Conservation (phyloP, 2,888 invertebrate genomes). For the Polyommatus icarus region DNA sequence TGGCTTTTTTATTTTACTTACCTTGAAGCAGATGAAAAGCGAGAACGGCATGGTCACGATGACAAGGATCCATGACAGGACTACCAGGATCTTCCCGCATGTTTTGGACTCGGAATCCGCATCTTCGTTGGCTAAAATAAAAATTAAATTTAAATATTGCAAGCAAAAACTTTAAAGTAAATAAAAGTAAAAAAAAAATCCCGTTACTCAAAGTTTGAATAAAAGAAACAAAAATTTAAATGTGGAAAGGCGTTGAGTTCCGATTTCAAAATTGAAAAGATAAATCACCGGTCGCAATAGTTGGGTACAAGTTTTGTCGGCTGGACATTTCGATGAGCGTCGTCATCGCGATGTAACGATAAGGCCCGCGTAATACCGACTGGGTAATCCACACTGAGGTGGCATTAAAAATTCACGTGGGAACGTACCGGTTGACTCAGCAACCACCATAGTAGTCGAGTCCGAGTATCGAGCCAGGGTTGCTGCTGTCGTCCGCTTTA, state of each 20-base stretch:
- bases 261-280: conserved; percentile 25
- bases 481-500: conserved; percentile 45
- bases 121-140: conserved; percentile 75
- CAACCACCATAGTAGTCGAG: conserved; percentile 56
- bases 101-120: conserved; percentile 83
- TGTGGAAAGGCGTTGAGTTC: background rate
- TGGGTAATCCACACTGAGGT: conserved; percentile 44
- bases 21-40: conserved; percentile 95
- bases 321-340: conserved; percentile 70
- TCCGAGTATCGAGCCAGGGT: conserved; percentile 56
- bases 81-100: conserved; percentile 91
- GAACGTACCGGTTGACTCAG: conserved; percentile 56
- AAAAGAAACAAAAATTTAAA: background rate
- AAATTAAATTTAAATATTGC: conserved; percentile 4
- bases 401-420: conserved; percentile 61
- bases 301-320: conserved; percentile 65
- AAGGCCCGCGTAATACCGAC: conserved; percentile 44
- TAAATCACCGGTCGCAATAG: conserved; percentile 52
- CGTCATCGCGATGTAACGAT: conserved; percentile 36
- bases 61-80: conserved; percentile 91
- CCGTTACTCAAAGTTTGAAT: background rate
- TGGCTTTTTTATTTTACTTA: conserved; percentile 64
- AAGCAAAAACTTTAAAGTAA: conserved; percentile 24
- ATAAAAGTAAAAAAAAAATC: conserved; percentile 20
- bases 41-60: conserved; percentile 94